Evolutionary conservation across 30 jellyfish, hydroid and myxozoan species (phyloP).

Genomic region (Turritopsis dohrnii): DNA sequence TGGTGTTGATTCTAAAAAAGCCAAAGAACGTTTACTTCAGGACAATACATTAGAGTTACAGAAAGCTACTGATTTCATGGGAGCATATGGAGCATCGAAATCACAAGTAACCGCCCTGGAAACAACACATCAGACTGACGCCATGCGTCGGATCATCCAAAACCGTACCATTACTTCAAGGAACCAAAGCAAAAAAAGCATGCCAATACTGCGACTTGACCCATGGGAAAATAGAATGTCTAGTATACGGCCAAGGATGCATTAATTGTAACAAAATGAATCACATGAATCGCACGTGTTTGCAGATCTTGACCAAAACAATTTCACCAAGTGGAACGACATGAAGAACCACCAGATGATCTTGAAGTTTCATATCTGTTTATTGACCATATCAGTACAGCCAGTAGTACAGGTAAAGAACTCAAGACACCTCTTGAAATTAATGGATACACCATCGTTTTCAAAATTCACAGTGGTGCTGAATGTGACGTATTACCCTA

Average conservation of each 20-base stretch:
- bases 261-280: neutral
- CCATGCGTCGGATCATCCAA: too few species aligned
- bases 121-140: neutral
- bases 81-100: neutral
- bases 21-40: constrained; percentile 5
- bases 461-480: neutral
- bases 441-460: neutral
- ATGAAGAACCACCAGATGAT: neutral
- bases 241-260: neutral
- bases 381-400: constrained; percentile 1
- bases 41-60: neutral
- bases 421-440: neutral
- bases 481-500: constrained; percentile 5
- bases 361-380: neutral
- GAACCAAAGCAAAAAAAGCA: too few species aligned
- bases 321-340: neutral
- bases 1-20: neutral
- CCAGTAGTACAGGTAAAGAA: neutral
- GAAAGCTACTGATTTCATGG: too few species aligned
- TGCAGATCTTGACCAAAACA: constrained; percentile 1
- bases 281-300: neutral
- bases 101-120: constrained; percentile 10
- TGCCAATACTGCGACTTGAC: neutral
- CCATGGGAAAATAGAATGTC: constrained; percentile 5
- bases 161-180: too few species aligned